Evolutionary conservation across 2,888 invertebrate genomes (phyloP).

Genomic region (Synergus itoensis): DNA sequence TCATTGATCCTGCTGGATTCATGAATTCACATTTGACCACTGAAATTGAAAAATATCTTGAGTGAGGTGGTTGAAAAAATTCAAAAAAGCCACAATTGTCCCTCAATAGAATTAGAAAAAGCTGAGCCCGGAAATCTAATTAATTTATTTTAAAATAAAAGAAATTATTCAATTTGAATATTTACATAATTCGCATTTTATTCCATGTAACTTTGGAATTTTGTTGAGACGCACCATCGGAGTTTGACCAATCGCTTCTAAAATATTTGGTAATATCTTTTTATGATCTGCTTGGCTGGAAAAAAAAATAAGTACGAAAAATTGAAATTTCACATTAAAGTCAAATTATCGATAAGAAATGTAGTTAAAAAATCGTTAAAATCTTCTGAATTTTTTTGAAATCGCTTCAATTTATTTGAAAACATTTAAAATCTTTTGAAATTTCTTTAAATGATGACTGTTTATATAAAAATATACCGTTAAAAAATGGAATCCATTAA

Average conservation of each 20-base stretch:
- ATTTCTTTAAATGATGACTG: too few relatives aligned
- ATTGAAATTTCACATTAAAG: not conserved
- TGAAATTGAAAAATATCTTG: constrained; percentile 75
- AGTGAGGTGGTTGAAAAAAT: not conserved
- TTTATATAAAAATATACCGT: too few relatives aligned
- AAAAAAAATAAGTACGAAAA: constrained; percentile 26
- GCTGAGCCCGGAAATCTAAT: too few relatives aligned
- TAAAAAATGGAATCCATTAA: too few relatives aligned
- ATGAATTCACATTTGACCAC: constrained; percentile 98
- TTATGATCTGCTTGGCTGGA: constrained; percentile 65
- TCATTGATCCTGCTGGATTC: constrained; percentile 98
- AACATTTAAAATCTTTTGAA: too few relatives aligned
- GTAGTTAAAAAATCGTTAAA: too few relatives aligned
- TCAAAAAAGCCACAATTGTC: not conserved
- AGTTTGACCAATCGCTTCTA: constrained; percentile 90
- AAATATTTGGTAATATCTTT: constrained; percentile 83
- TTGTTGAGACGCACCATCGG: constrained; percentile 89
- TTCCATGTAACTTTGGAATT: constrained; percentile 87
- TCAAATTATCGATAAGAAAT: not conserved
- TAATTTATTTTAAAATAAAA: too few relatives aligned
- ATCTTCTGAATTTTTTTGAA: too few relatives aligned
- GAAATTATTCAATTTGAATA: not conserved
- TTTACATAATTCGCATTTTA: constrained; percentile 87
- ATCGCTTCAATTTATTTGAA: too few relatives aligned
- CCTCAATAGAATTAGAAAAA: too few relatives aligned